These are phyloP conservation scores for Musca domestica DNA, from an alignment of 1,140 invertebrate species.

Conservation along the genomic window DNA sequence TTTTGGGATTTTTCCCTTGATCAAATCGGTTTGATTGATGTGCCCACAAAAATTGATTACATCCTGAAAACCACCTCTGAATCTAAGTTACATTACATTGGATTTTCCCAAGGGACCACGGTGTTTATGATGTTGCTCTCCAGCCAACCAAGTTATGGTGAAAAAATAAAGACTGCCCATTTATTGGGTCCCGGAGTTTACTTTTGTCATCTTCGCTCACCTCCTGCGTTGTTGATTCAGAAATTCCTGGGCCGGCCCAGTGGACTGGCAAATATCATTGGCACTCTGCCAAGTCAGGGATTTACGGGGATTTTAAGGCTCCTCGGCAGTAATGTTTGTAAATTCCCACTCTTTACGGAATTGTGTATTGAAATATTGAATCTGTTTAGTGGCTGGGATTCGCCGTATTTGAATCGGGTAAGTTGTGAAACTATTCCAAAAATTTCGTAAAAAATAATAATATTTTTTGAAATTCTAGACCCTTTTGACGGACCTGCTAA, in stretches of 20 bases:
- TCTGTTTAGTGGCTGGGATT: too few relatives aligned
- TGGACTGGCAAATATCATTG: not conserved
- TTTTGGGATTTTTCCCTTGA: constrained; percentile 66
- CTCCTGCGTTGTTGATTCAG: not conserved
- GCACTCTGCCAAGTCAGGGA: too few relatives aligned
- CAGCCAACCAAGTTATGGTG: constrained; percentile 61
- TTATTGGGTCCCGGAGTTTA: constrained; percentile 62
- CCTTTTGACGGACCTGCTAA: constrained; percentile 34
- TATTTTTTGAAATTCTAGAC: constrained; percentile 57
- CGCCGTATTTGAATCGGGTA: too few relatives aligned
- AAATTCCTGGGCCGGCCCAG: constrained; percentile 25
- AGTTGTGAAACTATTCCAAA: not conserved
- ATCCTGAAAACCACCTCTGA: constrained; percentile 54
- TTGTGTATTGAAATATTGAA: too few relatives aligned
- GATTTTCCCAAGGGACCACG: constrained; percentile 64
- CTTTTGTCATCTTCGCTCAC: constrained; percentile 34
- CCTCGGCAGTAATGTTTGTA: too few relatives aligned
- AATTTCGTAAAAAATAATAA: too few relatives aligned
- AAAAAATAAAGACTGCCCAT: constrained; percentile 57
- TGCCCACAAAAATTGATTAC: constrained; percentile 62
- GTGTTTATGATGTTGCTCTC: constrained; percentile 64
- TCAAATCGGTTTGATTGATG: constrained; percentile 60
- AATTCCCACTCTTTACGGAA: too few relatives aligned
- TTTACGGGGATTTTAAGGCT: too few relatives aligned
- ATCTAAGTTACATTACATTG: constrained; percentile 58